Conservation (phyloP, 2,113 vertebrate species). For the Tyrannus savana region DNA sequence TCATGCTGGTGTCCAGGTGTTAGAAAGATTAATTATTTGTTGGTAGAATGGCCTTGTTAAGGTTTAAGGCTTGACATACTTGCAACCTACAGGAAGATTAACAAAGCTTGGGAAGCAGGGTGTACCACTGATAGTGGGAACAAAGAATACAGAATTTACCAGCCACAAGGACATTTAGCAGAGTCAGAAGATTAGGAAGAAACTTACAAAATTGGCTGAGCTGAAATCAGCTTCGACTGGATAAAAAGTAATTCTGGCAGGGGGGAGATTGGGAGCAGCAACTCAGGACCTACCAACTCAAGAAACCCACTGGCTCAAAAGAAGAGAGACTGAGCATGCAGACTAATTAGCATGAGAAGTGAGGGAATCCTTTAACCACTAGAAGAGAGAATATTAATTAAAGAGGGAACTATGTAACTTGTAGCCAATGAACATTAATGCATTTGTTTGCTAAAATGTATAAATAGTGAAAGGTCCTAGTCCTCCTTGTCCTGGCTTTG, state of each 20-base stretch:
- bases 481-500: not conserved
- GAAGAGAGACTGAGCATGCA: not conserved
- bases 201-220: too few relatives aligned
- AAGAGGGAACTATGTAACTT: not conserved
- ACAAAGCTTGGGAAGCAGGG: not conserved
- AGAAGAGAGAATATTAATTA: not conserved
- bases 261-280: not conserved
- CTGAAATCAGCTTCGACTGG: not conserved
- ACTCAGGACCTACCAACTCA: not conserved
- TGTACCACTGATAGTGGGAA: not conserved
- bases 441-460: not conserved
- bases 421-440: not conserved
- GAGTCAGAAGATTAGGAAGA: not conserved
- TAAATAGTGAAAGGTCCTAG: not conserved
- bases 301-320: not conserved
- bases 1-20: not conserved
- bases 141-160: not conserved
- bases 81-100: not conserved
- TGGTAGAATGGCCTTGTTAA: accelerated
- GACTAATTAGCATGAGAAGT: not conserved
- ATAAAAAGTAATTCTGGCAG: not conserved
- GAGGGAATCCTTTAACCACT: not conserved
- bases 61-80: not conserved
- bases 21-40: not conserved
- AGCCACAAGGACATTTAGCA: not conserved